Conservation (phyloP, 2,888 invertebrate genomes). For the Aplocera efformata region DNA sequence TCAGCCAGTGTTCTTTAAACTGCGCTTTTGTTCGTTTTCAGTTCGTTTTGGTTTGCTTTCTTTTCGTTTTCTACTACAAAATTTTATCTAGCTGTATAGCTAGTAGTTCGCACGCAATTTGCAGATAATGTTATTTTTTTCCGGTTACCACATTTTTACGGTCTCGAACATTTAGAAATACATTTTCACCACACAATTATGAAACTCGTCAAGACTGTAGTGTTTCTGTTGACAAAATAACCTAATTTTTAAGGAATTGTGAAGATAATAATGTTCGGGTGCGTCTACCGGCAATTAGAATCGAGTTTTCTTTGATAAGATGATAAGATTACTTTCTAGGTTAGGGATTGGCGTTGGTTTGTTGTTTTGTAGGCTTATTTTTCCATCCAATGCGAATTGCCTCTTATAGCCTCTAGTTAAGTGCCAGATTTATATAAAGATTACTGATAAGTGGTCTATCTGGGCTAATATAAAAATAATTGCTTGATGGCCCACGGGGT, state of each 20-base stretch:
- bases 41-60: neutral
- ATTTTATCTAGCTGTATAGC: neutral
- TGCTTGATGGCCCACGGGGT: no score
- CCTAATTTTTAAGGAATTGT: conserved; percentile 45
- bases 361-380: no score
- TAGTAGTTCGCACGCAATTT: neutral
- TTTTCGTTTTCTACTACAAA: conserved; percentile 2
- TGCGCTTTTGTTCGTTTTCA: neutral
- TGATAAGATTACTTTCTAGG: conserved; percentile 49
- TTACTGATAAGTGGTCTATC: no score
- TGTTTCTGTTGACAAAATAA: conserved; percentile 37
- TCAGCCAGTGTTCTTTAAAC: conserved; percentile 1
- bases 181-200: conserved; percentile 19
- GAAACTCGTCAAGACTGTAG: conserved; percentile 28
- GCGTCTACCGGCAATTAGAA: conserved; percentile 59
- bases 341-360: conserved; percentile 12
- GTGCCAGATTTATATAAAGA: no score
- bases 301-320: conserved; percentile 44
- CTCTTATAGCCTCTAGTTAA: no score
- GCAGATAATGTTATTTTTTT: conserved; percentile 5
- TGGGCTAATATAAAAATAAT: no score
- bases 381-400: no score
- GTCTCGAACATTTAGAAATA: conserved; percentile 11
- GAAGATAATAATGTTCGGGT: conserved; percentile 47
- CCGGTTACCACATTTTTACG: conserved; percentile 12